Evolutionary conservation across 30 jellyfish, hydroid and myxozoan species (phyloP), one percentile per base, ranked within the genome.

Genomic region (Sanderia malayensis): DNA sequence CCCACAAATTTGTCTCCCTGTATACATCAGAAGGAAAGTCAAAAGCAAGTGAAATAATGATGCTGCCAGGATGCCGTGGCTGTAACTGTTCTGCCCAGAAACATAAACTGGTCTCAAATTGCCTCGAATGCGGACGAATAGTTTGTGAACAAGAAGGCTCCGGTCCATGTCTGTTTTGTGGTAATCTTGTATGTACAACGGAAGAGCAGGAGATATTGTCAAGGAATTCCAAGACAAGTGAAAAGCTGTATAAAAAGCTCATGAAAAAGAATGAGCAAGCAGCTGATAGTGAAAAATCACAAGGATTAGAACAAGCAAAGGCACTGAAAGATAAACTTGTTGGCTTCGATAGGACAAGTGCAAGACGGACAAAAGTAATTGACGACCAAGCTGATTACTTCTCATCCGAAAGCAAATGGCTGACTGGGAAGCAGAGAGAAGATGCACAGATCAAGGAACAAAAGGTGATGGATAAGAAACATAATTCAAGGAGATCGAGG

Each of bases 81-180:
- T 93, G 99, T 34, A 85, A 77, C 61, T 93, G 99, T 70, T 58
- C 85, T 4, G 99, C 91, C 0, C 99, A 93, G 79, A 93, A 80
- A 63, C 99, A 93, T 65, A 70, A 75, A 44, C 84, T 93, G 45
- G 71, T 93, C 7, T 88, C 89, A 13, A 93, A 93, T 73, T 93
- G 99, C 71, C 71, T 86, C 33, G 94, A 86, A 8, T 93, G 99
- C 46, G 99, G 99, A 4, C 61, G 93, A 33, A 93, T 93, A n/a
- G 99, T 93, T 11, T 93, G 99, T 49, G 95, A 86, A 13, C 97
- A 86, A 30, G 99, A 93, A 61, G 99, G 99, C 11, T 93, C 99
- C 21, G 99, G 99, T 32, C 99, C 99, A 0, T 94, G 99, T 73
- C 76, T 87, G 34, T 86, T 89, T 33, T 94, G 99, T 87, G 99